Evolutionary conservation across 2,888 invertebrate species (phyloP).

Genomic region (Pterobdella sp.): DNA sequence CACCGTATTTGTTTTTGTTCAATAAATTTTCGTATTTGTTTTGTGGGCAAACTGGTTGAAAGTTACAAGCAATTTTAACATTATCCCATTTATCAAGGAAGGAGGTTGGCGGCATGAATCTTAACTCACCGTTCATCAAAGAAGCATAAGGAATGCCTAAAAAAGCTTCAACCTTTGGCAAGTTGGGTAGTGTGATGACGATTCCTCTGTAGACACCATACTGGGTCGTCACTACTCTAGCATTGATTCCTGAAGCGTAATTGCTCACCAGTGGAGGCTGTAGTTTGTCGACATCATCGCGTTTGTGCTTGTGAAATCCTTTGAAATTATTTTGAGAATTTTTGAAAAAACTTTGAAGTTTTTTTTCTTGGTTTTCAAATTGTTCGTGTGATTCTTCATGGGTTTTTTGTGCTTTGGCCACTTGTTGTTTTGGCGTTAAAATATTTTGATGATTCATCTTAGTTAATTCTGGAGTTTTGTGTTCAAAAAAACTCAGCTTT

Average conservation of each 20-base stretch:
- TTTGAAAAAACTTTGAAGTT: too few species aligned
- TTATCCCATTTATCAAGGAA: slow-evolving; percentile 22
- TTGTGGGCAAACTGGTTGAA: slow-evolving; percentile 23
- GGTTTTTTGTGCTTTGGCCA: too few species aligned
- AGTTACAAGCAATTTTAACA: slow-evolving; percentile 10
- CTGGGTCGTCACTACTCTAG: slow-evolving; percentile 13
- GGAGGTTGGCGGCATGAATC: slow-evolving; percentile 26
- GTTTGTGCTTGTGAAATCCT: too few species aligned
- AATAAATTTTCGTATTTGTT: background rate
- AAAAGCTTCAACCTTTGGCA: slow-evolving; percentile 15
- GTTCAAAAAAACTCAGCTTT: too few species aligned
- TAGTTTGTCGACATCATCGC: too few species aligned
- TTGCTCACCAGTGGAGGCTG: background rate
- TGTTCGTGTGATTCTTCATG: too few species aligned
- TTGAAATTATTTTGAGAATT: too few species aligned
- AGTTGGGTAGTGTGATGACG: slow-evolving; percentile 14
- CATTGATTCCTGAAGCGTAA: slow-evolving; percentile 15
- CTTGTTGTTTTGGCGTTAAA: too few species aligned
- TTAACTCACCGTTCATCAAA: slow-evolving; percentile 12
- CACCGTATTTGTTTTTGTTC: too few species aligned
- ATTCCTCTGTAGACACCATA: slow-evolving; percentile 16
- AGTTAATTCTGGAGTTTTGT: too few species aligned
- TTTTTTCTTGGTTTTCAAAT: too few species aligned
- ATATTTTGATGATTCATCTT: too few species aligned
- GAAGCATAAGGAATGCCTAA: slow-evolving; percentile 24